Base-by-base conservation (phyloP, 1,140 invertebrate species). In the Latrodectus geometricus region DNA sequence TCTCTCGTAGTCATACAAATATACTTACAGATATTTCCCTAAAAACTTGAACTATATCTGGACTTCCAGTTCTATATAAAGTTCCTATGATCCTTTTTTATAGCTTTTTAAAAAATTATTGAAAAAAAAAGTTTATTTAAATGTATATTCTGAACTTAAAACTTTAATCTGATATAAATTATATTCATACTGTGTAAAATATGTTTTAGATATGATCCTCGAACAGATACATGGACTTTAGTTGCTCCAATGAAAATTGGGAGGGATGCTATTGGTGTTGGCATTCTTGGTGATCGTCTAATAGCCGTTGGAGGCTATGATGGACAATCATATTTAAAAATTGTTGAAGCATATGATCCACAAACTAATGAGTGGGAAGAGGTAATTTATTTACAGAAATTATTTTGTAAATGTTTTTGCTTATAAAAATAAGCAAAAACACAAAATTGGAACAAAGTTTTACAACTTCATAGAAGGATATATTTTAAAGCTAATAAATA, bases 321-420 rank as follows among this genome's bases (percentile, higher is more conserved):
- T 92, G 96, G 96, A 12, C 93, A 94, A 81, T 94, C 93, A 5
- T 96, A 96, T 90, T 91, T 96, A 50, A 93, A 94, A 89, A 94
- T 95, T 8, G 95, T 96, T 4, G 95, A 96, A 92, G 93, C 95
- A 88, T 97, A 95, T 91, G 95, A 97, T 91, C 95, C 96, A 4
- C 92, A 93, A 78, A 93, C 92, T 20, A 94, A 96, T 89, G 93
- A 92, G 92, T 92, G 92, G 88, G 81, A 74, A 84, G 56, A 88
- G 75, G 88, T 87, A 69, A 61, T 61, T 8, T 61, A 61, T 8
- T 61, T 61, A 8, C 11, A 61, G 8, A 14, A 61, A 35, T 35
- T 35, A 35, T 35, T 35, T 35, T 35, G 35, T 35, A 69, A n/a
- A 20, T 69, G 4, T 21, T 20, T 69, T 69, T 61, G 15, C 56